These are phyloP conservation scores for Ictalurus punctatus DNA, from an alignment of 2,113 vertebrate genomes.

Conservation along the genomic window DNA sequence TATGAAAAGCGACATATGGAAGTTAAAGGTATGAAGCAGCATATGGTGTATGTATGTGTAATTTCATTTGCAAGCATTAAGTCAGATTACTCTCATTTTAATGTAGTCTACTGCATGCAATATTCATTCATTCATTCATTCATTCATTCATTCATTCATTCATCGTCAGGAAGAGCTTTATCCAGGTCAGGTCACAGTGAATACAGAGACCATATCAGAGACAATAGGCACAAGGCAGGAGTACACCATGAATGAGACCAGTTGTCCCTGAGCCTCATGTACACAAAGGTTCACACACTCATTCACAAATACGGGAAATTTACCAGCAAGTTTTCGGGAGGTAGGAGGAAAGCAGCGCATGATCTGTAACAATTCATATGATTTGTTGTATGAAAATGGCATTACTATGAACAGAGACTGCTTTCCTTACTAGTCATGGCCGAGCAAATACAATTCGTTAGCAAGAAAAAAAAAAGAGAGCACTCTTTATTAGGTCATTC, in stretches of 20 bases:
- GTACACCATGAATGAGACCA: neutral
- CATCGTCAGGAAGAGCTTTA: neutral
- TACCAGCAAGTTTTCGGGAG: neutral
- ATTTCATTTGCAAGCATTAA: too few species aligned
- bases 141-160: neutral
- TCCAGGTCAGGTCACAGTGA: neutral
- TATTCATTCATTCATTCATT: neutral
- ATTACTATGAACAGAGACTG: neutral
- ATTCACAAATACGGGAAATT: neutral
- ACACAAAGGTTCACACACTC: neutral
- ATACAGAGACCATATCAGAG: neutral
- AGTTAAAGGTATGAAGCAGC: too few species aligned
- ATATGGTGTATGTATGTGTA: too few species aligned
- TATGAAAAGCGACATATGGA: too few species aligned
- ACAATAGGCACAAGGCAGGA: neutral
- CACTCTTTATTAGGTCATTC: neutral
- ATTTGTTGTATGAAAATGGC: neutral
- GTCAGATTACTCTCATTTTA: too few species aligned
- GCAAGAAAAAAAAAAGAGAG: neutral
- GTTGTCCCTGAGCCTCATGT: neutral
- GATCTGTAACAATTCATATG: neutral
- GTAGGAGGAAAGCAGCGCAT: neutral
- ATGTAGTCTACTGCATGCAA: neutral
- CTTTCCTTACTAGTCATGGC: neutral
- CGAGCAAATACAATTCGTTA: neutral